These are phyloP conservation scores for Drosophila malerkotliana DNA, from an alignment of 1,140 invertebrate genomes.

Conservation along the genomic window DNA sequence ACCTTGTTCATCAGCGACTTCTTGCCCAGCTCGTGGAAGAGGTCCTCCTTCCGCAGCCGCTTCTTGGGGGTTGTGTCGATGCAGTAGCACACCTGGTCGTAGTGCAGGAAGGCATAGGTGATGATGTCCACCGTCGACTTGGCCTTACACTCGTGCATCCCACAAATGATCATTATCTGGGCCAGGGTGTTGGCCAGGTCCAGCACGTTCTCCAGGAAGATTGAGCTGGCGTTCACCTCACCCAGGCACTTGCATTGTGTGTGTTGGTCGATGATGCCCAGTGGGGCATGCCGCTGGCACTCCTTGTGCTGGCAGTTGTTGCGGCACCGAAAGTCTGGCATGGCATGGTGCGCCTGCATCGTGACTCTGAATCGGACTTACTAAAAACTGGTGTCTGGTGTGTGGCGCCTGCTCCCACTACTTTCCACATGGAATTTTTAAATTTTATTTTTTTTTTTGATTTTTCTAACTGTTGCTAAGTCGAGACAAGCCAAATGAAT, in stretches of 20 bases:
- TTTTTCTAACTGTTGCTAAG: conserved; percentile 22
- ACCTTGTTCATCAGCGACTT: conserved; percentile 81
- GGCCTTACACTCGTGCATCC: conserved; percentile 79
- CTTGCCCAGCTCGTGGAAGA: conserved; percentile 77
- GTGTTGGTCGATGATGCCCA: conserved; percentile 73
- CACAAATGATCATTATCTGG: conserved; percentile 79
- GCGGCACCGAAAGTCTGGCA: conserved; percentile 76
- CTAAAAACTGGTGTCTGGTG: not conserved
- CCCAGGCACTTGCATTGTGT: conserved; percentile 74
- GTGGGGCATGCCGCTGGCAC: conserved; percentile 69
- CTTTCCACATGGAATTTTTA: conserved; percentile 9
- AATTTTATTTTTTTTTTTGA: conserved; percentile 20
- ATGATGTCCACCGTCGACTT: conserved; percentile 76
- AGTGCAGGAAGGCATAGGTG: conserved; percentile 76
- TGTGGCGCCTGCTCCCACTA: not conserved
- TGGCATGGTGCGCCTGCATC: conserved; percentile 76
- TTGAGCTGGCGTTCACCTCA: conserved; percentile 76
- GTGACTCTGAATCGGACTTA: conserved; percentile 11
- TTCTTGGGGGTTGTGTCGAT: conserved; percentile 76
- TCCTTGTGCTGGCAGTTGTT: conserved; percentile 77
- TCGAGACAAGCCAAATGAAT: conserved; percentile 50
- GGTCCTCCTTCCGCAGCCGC: conserved; percentile 72
- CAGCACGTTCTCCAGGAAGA: conserved; percentile 77
- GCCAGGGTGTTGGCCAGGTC: conserved; percentile 73
- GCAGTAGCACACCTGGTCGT: conserved; percentile 80